These are phyloP conservation scores for Epinotia demarniana DNA, from an alignment of 2,888 invertebrate genomes.

Conservation along the genomic window DNA sequence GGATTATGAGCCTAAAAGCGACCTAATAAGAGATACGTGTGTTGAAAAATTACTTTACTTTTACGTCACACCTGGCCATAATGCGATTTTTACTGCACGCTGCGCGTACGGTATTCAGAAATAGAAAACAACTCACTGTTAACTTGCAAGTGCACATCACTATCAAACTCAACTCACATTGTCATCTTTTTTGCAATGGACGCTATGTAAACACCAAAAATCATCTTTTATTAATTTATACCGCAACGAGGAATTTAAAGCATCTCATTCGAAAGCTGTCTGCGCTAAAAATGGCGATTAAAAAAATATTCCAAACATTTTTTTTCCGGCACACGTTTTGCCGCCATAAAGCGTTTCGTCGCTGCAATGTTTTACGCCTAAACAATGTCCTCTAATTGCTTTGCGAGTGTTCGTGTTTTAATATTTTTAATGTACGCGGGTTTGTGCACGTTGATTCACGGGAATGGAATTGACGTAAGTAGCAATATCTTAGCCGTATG, in stretches of 20 bases:
- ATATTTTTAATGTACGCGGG: constrained; percentile 51
- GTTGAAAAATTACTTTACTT: no score
- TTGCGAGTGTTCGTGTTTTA: constrained; percentile 48
- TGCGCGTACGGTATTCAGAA: no score
- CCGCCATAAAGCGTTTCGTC: constrained; percentile 42
- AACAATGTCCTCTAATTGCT: constrained; percentile 54
- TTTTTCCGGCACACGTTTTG: constrained; percentile 12
- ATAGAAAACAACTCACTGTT: no score
- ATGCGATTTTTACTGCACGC: no score
- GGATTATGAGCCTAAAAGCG: no score
- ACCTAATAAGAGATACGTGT: no score
- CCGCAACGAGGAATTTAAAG: constrained; percentile 32
- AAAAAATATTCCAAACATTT: constrained; percentile 31
- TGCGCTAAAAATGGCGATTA: constrained; percentile 30
- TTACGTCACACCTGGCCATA: no score
- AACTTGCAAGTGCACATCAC: no score
- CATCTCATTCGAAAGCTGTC: constrained; percentile 35
- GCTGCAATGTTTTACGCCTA: constrained; percentile 46
- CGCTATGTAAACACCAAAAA: constrained; percentile 30
- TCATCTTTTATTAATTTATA: constrained; percentile 39
- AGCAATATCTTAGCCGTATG: no score
- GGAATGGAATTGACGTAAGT: constrained; percentile 5
- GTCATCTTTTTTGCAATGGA: no score
- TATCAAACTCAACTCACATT: no score
- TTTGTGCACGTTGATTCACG: constrained; percentile 21